Evolutionary conservation across 1,140 invertebrate species (phyloP).

Genomic region (Zaprionus vittiger): DNA sequence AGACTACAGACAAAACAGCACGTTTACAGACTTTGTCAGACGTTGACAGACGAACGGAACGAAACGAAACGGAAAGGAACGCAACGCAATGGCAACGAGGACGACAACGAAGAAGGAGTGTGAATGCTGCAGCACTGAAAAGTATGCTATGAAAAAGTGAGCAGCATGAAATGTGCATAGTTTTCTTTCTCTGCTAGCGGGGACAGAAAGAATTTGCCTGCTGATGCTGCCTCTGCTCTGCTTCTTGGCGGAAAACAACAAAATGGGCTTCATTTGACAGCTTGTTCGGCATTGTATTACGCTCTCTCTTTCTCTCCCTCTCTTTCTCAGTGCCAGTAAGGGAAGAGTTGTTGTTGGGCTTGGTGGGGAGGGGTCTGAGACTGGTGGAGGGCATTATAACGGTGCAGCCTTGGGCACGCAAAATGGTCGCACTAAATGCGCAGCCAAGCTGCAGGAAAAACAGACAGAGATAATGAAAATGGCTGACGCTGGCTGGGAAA

Average conservation of each 20-base stretch:
- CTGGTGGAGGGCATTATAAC: conserved; percentile 35
- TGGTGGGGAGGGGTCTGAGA: neutral
- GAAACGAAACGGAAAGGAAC: conserved; percentile 11
- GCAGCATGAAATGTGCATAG: conserved; percentile 72
- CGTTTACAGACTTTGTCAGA: conserved; percentile 78
- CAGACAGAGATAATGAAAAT: conserved; percentile 67
- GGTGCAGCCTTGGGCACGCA: conserved; percentile 36
- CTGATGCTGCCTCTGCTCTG: conserved; percentile 22
- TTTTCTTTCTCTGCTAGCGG: conserved; percentile 50
- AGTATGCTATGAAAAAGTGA: conserved; percentile 53
- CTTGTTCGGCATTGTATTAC: conserved; percentile 76
- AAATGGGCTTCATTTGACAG: conserved; percentile 81
- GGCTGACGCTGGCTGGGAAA: conserved; percentile 51
- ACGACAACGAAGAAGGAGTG: conserved; percentile 38
- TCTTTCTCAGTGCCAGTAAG: neutral
- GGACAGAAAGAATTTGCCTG: conserved; percentile 16
- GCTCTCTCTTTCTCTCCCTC: conserved; percentile 18
- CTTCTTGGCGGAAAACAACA: conserved; percentile 39
- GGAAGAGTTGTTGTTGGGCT: neutral
- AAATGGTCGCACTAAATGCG: conserved; percentile 70
- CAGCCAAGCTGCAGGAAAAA: conserved; percentile 49
- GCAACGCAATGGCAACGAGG: conserved; percentile 5
- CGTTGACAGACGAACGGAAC: conserved; percentile 69
- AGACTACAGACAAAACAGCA: conserved; percentile 70
- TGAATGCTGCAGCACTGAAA: conserved; percentile 47